Evolutionary conservation across 2,797 vertebrate genomes (phyloP).

Genomic region (Podargus strigoides): DNA sequence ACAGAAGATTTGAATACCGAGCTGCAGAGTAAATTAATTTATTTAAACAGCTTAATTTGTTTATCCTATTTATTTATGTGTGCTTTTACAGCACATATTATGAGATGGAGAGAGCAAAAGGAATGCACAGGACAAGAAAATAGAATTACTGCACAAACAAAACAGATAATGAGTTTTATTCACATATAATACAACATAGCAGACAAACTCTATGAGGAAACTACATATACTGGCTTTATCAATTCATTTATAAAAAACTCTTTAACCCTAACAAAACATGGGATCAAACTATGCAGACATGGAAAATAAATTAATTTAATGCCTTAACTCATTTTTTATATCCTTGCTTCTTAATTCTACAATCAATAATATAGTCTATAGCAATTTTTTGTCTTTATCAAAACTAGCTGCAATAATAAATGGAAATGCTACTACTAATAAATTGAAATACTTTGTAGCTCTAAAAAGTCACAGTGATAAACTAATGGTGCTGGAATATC

Average conservation of each 20-base stretch:
- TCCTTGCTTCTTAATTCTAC: slow-evolving; percentile 40
- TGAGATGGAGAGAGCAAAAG: slow-evolving; percentile 62
- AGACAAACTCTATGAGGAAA: slow-evolving; percentile 52
- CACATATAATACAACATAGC: slow-evolving; percentile 49
- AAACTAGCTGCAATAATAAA: slow-evolving; percentile 61
- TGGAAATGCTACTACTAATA: slow-evolving; percentile 53
- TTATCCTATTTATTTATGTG: slow-evolving; percentile 77
- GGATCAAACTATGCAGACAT: slow-evolving; percentile 41
- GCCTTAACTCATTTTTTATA: slow-evolving; percentile 56
- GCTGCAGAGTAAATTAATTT: slow-evolving; percentile 77
- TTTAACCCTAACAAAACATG: slow-evolving; percentile 56
- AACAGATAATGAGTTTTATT: slow-evolving; percentile 74
- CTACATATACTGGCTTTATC: slow-evolving; percentile 50
- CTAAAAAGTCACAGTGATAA: slow-evolving; percentile 55
- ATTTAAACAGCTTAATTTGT: slow-evolving; percentile 81
- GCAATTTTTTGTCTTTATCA: slow-evolving; percentile 63
- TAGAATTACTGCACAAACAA: slow-evolving; percentile 77
- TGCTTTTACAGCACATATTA: slow-evolving; percentile 67
- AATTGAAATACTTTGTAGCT: slow-evolving; percentile 37
- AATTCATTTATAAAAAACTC: slow-evolving; percentile 62
- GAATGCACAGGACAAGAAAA: slow-evolving; percentile 63
- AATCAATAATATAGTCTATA: slow-evolving; percentile 58
- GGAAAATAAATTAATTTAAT: slow-evolving; percentile 62
- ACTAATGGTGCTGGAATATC: slow-evolving; percentile 39
- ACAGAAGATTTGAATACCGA: slow-evolving; percentile 75